Percentiles rank a stretch among this genome's conserved stretches.
Evolutionary conservation across 2,797 vertebrate species (phyloP).

Genomic region (Tolypeutes matacus): DNA sequence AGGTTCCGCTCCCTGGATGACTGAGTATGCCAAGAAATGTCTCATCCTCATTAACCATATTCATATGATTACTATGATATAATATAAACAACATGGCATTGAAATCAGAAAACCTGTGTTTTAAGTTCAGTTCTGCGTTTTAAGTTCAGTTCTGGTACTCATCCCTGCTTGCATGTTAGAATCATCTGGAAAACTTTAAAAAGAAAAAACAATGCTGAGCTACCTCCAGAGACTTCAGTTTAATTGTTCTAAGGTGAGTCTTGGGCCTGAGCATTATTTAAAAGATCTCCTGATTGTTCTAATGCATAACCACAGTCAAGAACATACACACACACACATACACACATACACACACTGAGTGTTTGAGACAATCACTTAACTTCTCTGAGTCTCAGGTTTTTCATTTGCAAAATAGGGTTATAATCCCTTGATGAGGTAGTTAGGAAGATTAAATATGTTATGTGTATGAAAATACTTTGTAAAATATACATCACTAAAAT

Average conservation of each 20-base stretch:
- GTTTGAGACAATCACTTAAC: not conserved
- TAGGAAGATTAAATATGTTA: not conserved
- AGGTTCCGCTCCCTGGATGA: not conserved
- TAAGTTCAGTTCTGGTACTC: not conserved
- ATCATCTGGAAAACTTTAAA: not conserved
- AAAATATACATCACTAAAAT: not conserved
- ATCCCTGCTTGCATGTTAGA: not conserved
- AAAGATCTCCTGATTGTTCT: not conserved
- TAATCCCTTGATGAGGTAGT: conserved; percentile 23
- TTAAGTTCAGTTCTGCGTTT: not conserved
- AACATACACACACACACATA: rapidly evolving
- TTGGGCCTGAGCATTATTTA: too few species aligned
- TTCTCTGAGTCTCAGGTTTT: not conserved
- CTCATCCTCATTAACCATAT: not conserved
- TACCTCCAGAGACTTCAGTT: not conserved
- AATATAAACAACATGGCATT: not conserved
- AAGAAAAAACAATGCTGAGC: not conserved
- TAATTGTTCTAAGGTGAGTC: not conserved
- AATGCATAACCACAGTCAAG: not conserved
- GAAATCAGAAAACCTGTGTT: not conserved
- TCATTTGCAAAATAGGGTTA: not conserved
- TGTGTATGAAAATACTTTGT: not conserved
- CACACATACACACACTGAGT: not conserved
- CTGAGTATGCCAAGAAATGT: not conserved
- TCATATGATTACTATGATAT: too few species aligned